Evolutionary conservation across 2,888 invertebrate genomes (phyloP).

Genomic region (Subacronicta megacephala): DNA sequence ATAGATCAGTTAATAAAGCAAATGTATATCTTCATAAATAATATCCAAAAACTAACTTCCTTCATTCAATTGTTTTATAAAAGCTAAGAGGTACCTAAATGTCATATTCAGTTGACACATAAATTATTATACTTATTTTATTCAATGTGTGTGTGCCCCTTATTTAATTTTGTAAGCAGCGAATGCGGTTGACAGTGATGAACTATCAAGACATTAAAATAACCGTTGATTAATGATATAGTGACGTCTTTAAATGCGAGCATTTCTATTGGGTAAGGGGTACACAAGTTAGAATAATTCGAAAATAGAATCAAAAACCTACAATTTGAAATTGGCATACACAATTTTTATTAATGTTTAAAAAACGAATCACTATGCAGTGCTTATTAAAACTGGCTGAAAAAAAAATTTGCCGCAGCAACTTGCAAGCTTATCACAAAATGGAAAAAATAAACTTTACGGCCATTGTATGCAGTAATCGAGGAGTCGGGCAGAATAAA

Average conservation of each 20-base stretch:
- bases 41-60: no score
- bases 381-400: slow-evolving; percentile 7
- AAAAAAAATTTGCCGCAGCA: slow-evolving; percentile 27
- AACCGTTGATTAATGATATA: slow-evolving; percentile 1
- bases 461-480: slow-evolving; percentile 51
- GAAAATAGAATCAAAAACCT: not conserved
- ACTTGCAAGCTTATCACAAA: slow-evolving; percentile 50
- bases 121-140: not conserved
- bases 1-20: no score
- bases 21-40: no score
- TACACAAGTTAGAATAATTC: no score
- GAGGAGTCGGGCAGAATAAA: slow-evolving; percentile 52
- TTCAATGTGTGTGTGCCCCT: no score
- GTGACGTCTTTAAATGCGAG: not conserved
- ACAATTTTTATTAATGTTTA: not conserved
- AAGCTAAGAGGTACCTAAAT: not conserved
- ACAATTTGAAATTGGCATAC: not conserved
- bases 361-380: slow-evolving; percentile 8
- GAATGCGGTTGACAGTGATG: slow-evolving; percentile 1
- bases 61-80: no score
- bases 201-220: not conserved
- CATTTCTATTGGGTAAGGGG: no score
- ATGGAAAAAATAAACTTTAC: slow-evolving; percentile 48
- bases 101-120: not conserved
- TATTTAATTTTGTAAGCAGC: not conserved